Evolutionary conservation across 2,113 vertebrate genomes (phyloP).

Genomic region (Amblyornis subalaris): DNA sequence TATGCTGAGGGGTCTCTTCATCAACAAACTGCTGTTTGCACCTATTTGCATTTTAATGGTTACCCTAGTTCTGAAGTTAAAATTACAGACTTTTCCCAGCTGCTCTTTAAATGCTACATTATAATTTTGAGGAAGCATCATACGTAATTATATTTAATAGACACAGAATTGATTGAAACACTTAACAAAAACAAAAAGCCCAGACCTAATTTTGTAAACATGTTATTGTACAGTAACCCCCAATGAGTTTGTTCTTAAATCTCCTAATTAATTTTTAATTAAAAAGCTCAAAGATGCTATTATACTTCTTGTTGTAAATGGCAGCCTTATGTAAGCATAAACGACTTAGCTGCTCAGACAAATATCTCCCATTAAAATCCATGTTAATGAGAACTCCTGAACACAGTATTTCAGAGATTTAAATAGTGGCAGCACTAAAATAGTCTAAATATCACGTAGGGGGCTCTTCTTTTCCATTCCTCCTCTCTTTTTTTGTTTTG

Average conservation of each 20-base stretch:
- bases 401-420: background rate
- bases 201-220: constrained; percentile 77
- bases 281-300: constrained; percentile 78
- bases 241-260: constrained; percentile 77
- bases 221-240: constrained; percentile 79
- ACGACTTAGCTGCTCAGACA: constrained; percentile 23
- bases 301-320: constrained; percentile 64
- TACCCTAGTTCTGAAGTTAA: constrained; percentile 69
- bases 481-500: background rate
- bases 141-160: constrained; percentile 80
- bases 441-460: background rate
- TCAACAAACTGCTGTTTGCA: constrained; percentile 39
- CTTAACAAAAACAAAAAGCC: constrained; percentile 73
- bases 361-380: constrained; percentile 56
- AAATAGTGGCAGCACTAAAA: background rate
- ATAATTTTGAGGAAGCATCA: constrained; percentile 74
- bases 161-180: constrained; percentile 77
- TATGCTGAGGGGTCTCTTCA: constrained; percentile 9
- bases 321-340: constrained; percentile 59
- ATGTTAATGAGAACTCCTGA: constrained; percentile 30
- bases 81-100: constrained; percentile 71
- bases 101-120: constrained; percentile 74
- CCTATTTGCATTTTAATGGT: constrained; percentile 74
- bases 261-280: constrained; percentile 85
- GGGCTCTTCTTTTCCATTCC: background rate